Conservation (phyloP, 2,113 vertebrate genomes). For the Onychostoma macrolepis region DNA sequence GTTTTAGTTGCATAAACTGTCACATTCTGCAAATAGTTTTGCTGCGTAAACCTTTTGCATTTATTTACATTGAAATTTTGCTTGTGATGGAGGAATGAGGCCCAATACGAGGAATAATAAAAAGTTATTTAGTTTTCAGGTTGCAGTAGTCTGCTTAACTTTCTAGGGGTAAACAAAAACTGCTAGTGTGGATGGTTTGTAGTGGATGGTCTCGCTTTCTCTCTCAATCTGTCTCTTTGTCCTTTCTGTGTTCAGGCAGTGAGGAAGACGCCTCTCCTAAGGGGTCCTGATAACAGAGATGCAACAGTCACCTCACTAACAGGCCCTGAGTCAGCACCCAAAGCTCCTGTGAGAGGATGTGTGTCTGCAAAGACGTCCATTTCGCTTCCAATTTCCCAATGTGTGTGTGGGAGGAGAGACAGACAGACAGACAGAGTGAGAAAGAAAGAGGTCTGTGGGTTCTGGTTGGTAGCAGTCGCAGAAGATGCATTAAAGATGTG, state of each 20-base stretch:
- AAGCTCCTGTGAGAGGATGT: slow-evolving; percentile 15
- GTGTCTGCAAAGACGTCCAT: slow-evolving; percentile 6
- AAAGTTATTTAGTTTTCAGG: not conserved
- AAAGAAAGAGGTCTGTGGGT: slow-evolving; percentile 35
- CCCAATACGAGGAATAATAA: not conserved
- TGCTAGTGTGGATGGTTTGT: slow-evolving; percentile 11
- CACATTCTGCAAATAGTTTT: not conserved
- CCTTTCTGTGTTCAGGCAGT: slow-evolving; percentile 36
- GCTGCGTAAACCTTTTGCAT: not conserved
- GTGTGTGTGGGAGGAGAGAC: slow-evolving; percentile 26
- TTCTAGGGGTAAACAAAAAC: slow-evolving; percentile 8
- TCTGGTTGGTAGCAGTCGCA: slow-evolving; percentile 38
- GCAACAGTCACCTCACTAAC: slow-evolving; percentile 49
- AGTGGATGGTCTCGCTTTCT: slow-evolving; percentile 23
- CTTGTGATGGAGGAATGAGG: slow-evolving; percentile 17
- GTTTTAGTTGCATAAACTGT: not conserved
- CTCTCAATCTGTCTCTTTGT: slow-evolving; percentile 30
- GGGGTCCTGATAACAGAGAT: slow-evolving; percentile 55
- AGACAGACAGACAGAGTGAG: slow-evolving; percentile 22
- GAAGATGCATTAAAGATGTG: slow-evolving; percentile 58
- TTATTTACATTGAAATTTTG: not conserved
- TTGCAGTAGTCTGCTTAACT: not conserved
- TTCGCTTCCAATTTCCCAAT: slow-evolving; percentile 11
- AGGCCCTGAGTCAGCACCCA: slow-evolving; percentile 66
- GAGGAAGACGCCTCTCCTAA: slow-evolving; percentile 46